Evolutionary conservation across 2,113 vertebrate genomes (phyloP), one percentile per base, ranked within the genome.

Genomic region (Coracopsis vasa): DNA sequence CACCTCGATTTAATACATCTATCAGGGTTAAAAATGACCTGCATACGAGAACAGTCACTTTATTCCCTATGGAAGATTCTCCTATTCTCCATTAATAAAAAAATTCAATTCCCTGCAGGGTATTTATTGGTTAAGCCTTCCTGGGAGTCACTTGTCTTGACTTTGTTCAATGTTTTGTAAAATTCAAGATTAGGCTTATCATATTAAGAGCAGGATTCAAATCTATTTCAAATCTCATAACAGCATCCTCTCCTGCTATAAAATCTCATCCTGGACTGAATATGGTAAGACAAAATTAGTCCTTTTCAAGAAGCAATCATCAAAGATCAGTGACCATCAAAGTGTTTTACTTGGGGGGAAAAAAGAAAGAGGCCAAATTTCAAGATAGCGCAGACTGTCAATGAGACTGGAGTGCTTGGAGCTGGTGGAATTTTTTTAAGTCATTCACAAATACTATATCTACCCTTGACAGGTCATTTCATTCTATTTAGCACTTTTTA

Each of bases 391-490:
- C 16, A 86, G 69, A 41, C 64, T 65, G 47, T 90, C 79, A 88
- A 74, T 65, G 65, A 51, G 54, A 71, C 53, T 87, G 72, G 35
- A 92, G 50, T 65, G 41, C 81, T 79, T 89, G 74, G 96, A 95
- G 67, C 67, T 58, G 39, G 65, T 42, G 62, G 31, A 91, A 44
- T 67, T 90, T 91, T 90, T 84, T 96, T 81, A 97, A 95, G 80
- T 94, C 72, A 51, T 96, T 97, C 94, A 78, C 92, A 97, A 96
- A 97, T 78, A 94, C 58, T 62, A 2, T 75, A 74, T 96, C 86
- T 97, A 73, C 71, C 89, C 92, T 96, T 96, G 96, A 96, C 95
- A 97, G 94, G 93, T 96, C 95, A 97, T 97, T 97, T 94, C 86
- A 93, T 95, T 96, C 88, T 95, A 93, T 93, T 97, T 97, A 97